phyloP scores from a whole-genome alignment of 1,140 invertebrate species.

The Psix sp. region DNA sequence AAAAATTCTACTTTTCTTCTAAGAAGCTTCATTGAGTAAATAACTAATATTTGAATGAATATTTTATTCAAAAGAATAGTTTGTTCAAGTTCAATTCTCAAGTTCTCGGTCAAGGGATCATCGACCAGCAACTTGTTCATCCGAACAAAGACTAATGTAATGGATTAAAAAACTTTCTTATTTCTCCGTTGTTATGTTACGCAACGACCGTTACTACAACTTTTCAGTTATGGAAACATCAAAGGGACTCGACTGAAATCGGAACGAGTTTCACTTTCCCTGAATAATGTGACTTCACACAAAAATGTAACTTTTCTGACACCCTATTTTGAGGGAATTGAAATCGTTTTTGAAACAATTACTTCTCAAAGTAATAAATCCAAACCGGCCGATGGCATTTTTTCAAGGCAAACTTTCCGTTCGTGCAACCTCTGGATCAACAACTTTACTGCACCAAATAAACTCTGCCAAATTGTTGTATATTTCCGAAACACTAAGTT shows the following conservation, averaged over 20 bases:
- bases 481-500: too few relatives aligned
- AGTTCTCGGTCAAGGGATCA: conserved; percentile 59
- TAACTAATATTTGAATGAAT: conserved; percentile 4
- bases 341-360: too few relatives aligned
- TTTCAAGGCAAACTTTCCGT: too few relatives aligned
- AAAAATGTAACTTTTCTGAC: conserved; percentile 23
- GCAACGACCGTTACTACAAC: conserved; percentile 53
- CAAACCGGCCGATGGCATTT: too few relatives aligned
- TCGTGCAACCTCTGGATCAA: too few relatives aligned
- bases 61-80: conserved; percentile 18
- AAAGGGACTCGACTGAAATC: conserved; percentile 57
- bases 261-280: conserved; percentile 62
- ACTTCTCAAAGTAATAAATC: too few relatives aligned
- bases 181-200: conserved; percentile 56
- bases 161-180: conserved; percentile 56
- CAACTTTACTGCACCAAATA: too few relatives aligned
- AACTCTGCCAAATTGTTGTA: too few relatives aligned
- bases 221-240: conserved; percentile 56
- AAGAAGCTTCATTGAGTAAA: too few relatives aligned
- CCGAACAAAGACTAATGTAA: conserved; percentile 49
- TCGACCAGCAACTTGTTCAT: conserved; percentile 52
- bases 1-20: too few relatives aligned
- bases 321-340: not conserved
- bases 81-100: conserved; percentile 42
- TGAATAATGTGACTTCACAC: conserved; percentile 40